Percentiles rank a stretch among this genome's conserved stretches.
Evolutionary conservation across 2,113 vertebrate species (phyloP).

Genomic region (Cyphomyrus plagiostoma): DNA sequence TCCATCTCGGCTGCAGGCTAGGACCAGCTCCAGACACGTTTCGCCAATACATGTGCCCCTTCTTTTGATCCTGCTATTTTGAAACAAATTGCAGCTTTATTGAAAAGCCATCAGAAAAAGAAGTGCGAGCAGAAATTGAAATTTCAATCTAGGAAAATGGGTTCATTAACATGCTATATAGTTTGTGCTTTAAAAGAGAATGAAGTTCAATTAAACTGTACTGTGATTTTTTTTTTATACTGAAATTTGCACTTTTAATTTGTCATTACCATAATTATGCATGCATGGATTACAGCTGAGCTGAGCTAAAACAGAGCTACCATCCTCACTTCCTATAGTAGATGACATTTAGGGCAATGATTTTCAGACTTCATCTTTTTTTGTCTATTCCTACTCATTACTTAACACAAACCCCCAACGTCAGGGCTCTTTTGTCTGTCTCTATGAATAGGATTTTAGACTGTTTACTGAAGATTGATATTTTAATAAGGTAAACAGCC

Average conservation of each 20-base stretch:
- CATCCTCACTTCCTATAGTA: slow-evolving; percentile 15
- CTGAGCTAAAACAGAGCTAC: slow-evolving; percentile 25
- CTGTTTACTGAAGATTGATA: slow-evolving; percentile 19
- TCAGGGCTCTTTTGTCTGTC: slow-evolving; percentile 13
- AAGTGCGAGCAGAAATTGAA: background rate
- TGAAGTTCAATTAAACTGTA: slow-evolving; percentile 57
- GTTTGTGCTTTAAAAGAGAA: slow-evolving; percentile 33
- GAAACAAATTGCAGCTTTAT: slow-evolving; percentile 57
- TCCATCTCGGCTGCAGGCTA: background rate
- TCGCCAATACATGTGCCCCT: background rate
- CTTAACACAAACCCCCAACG: slow-evolving; percentile 15
- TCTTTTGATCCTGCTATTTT: slow-evolving; percentile 39
- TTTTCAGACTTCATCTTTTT: slow-evolving; percentile 16
- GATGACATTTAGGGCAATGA: slow-evolving; percentile 12
- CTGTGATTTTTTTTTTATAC: slow-evolving; percentile 51
- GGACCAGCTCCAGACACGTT: background rate
- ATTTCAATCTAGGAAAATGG: background rate
- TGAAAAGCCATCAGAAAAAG: slow-evolving; percentile 50
- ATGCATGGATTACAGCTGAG: slow-evolving; percentile 48
- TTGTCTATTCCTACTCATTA: slow-evolving; percentile 10
- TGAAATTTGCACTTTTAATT: slow-evolving; percentile 62
- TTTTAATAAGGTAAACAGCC: slow-evolving; percentile 18
- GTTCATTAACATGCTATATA: slow-evolving; percentile 56
- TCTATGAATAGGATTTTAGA: background rate
- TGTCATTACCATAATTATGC: slow-evolving; percentile 48